A percentile compares a stretch with the other conserved stretches of the same genome.
phyloP scores from a whole-genome alignment of 2,888 invertebrate genomes.

The Linyphia triangularis region DNA sequence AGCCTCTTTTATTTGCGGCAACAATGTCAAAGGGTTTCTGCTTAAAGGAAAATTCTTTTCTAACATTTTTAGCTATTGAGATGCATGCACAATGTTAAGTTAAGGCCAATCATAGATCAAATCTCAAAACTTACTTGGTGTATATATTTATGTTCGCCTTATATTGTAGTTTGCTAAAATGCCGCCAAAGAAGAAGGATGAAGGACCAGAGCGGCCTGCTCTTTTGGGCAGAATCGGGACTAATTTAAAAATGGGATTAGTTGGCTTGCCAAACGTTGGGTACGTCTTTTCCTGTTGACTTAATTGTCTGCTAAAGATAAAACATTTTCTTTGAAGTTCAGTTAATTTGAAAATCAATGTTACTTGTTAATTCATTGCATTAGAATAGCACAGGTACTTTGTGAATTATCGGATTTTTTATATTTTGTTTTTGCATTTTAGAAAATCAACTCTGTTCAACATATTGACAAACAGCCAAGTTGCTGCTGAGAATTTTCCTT shows the following conservation, averaged over 20 bases:
- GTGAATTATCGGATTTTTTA: slow-evolving; percentile 19
- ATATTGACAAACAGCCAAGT: slow-evolving; percentile 98
- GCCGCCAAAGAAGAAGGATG: slow-evolving; percentile 87
- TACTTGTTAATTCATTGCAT: background rate
- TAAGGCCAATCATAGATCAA: no score
- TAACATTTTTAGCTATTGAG: no score
- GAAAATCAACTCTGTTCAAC: slow-evolving; percentile 99
- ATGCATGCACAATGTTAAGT: no score
- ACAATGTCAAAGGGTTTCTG: no score
- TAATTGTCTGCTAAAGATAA: no score
- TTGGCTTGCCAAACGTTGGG: slow-evolving; percentile 96
- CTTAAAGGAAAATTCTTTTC: background rate
- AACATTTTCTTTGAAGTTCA: background rate
- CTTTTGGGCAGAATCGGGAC: slow-evolving; percentile 97
- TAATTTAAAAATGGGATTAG: slow-evolving; percentile 96
- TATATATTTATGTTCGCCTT: background rate
- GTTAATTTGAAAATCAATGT: background rate
- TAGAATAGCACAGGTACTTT: no score
- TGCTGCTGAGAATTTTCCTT: slow-evolving; percentile 99
- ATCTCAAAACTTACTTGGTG: background rate
- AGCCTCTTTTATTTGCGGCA: background rate
- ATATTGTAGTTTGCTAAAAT: slow-evolving; percentile 78
- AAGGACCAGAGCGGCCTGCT: slow-evolving; percentile 85
- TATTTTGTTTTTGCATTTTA: slow-evolving; percentile 76
- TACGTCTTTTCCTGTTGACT: slow-evolving; percentile 78